Evolutionary conservation across 2,797 vertebrate species (phyloP).

Genomic region (Crenichthys baileyi): DNA sequence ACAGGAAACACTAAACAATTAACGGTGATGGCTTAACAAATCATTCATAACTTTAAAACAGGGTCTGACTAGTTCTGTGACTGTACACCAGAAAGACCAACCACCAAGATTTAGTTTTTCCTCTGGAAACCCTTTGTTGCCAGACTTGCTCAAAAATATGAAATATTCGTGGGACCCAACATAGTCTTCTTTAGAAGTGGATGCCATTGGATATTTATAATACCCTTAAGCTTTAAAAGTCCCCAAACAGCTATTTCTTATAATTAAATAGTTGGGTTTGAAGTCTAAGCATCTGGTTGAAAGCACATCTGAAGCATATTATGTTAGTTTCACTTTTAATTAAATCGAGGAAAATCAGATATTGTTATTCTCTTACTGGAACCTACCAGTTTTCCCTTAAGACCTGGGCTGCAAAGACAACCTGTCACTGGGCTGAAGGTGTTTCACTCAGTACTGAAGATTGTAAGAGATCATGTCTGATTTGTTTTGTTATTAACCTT

Average conservation of each 20-base stretch:
- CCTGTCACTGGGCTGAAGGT: slow-evolving; percentile 23
- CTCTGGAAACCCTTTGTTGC: background rate
- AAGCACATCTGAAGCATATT: background rate
- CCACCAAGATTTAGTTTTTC: background rate
- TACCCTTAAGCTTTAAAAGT: background rate
- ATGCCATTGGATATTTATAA: background rate
- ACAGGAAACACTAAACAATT: background rate
- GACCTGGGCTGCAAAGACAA: slow-evolving; percentile 3
- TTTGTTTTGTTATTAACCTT: slow-evolving; percentile 29
- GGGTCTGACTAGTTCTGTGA: background rate
- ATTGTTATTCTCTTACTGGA: background rate
- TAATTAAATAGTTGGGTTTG: background rate
- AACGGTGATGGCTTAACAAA: background rate
- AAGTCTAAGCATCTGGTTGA: background rate
- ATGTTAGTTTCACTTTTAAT: slow-evolving; percentile 2
- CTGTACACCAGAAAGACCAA: background rate
- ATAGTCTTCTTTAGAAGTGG: background rate
- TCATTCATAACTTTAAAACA: background rate
- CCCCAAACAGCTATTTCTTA: background rate
- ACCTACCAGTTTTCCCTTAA: background rate
- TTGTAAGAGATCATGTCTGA: slow-evolving; percentile 21
- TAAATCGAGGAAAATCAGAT: background rate
- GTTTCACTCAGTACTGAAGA: slow-evolving; percentile 23
- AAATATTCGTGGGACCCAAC: background rate
- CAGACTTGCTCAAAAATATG: background rate